A percentile compares a stretch with the other conserved stretches of the same genome.
Conservation (phyloP, 2,888 invertebrate species). For the Yponomeuta sedellus region DNA sequence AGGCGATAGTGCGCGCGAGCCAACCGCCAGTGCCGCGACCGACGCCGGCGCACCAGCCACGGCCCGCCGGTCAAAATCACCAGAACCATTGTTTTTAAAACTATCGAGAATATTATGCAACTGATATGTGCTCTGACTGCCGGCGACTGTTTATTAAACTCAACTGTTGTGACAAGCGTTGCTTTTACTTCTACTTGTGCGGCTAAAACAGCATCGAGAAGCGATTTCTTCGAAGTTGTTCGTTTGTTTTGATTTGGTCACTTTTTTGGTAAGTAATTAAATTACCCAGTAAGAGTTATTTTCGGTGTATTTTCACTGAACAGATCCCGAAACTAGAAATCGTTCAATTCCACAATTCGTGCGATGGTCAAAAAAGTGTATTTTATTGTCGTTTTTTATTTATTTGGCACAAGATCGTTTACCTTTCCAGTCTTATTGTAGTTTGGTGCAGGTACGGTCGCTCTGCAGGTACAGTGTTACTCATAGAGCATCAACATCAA, state of each 20-base stretch:
- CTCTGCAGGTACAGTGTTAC: not conserved
- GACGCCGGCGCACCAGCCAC: slow-evolving; percentile 48
- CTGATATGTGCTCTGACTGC: slow-evolving; percentile 45
- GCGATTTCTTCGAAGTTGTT: not conserved
- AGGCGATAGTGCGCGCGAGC: slow-evolving; percentile 58
- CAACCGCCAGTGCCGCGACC: slow-evolving; percentile 52
- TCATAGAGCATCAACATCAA: not conserved
- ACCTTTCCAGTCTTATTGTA: not conserved
- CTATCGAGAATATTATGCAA: slow-evolving; percentile 47
- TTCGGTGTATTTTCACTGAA: not conserved
- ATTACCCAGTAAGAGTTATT: not conserved
- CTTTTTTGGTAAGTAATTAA: not conserved
- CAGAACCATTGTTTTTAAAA: slow-evolving; percentile 35
- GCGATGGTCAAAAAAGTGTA: not conserved
- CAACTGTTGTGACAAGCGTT: slow-evolving; percentile 47
- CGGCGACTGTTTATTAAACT: slow-evolving; percentile 56
- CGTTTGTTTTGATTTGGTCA: not conserved
- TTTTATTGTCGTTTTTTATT: not conserved
- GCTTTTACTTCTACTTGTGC: slow-evolving; percentile 45
- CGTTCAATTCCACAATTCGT: not conserved
- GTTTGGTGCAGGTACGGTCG: not conserved
- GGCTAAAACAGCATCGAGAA: slow-evolving; percentile 26
- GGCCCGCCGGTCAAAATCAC: slow-evolving; percentile 24
- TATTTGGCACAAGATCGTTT: not conserved
- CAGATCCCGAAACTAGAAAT: not conserved